A percentile compares a stretch with the other conserved stretches of the same genome.
Evolutionary conservation across 2,113 vertebrate genomes (phyloP).

Genomic region (Phaethon lepturus): DNA sequence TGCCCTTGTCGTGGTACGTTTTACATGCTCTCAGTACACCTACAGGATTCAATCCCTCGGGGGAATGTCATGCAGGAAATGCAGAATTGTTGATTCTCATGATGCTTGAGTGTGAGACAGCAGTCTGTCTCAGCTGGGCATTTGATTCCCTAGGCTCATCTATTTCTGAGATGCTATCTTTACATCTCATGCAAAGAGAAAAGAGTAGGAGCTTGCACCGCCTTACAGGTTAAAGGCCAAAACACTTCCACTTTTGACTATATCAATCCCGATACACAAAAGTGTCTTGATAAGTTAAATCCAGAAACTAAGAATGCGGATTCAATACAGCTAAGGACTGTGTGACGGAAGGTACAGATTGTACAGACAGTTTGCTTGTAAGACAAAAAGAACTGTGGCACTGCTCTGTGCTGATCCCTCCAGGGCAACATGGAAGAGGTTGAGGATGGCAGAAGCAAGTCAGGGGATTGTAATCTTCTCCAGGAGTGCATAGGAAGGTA

Average conservation of each 20-base stretch:
- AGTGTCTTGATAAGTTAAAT: not conserved
- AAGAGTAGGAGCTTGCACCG: rapidly evolving
- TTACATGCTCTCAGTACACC: not conserved
- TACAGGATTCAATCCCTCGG: not conserved
- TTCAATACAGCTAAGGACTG: not conserved
- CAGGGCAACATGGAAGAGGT: not conserved
- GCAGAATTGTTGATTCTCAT: not conserved
- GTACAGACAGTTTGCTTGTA: not conserved
- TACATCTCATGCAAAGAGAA: rapidly evolving
- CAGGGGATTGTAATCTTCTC: not conserved
- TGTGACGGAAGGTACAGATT: not conserved
- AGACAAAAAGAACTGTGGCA: not conserved
- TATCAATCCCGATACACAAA: not conserved
- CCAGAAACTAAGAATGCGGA: not conserved
- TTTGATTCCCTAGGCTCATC: not conserved
- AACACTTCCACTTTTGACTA: not conserved
- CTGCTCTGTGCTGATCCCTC: not conserved
- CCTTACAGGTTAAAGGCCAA: not conserved
- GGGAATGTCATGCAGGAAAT: not conserved
- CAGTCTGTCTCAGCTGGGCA: not conserved
- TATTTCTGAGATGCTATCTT: not conserved
- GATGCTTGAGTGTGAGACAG: not conserved
- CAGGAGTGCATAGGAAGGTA: not conserved
- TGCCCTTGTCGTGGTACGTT: not conserved
- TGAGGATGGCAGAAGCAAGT: not conserved